Conservation (phyloP, 2,113 vertebrate genomes). For the Puffinus mauretanicus region DNA sequence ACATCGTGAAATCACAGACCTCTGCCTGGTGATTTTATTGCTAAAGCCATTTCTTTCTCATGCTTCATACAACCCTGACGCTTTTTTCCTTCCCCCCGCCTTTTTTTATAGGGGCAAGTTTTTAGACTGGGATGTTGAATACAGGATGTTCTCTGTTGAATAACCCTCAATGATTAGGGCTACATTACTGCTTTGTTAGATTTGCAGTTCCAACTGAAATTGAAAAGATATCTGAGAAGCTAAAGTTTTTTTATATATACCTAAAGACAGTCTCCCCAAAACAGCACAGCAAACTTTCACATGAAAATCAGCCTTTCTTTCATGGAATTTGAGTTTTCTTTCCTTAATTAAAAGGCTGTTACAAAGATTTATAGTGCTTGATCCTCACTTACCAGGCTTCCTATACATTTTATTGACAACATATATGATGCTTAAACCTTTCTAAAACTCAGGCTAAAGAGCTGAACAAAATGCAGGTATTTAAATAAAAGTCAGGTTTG, state of each 20-base stretch:
- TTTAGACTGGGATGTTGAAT: neutral
- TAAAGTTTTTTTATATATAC: neutral
- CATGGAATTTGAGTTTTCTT: neutral
- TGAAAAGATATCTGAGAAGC: neutral
- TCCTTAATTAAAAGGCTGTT: neutral
- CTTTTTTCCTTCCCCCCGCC: accelerated
- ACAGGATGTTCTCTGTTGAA: neutral
- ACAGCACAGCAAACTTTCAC: neutral
- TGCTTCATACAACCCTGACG: neutral
- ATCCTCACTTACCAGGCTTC: neutral
- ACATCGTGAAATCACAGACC: neutral
- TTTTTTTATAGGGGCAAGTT: neutral
- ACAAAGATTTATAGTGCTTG: neutral
- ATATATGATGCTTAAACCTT: neutral
- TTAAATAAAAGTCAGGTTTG: neutral
- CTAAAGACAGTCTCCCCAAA: neutral
- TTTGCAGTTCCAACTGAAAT: neutral
- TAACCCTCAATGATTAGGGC: neutral
- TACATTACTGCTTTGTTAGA: neutral
- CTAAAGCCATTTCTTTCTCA: neutral
- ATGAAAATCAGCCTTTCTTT: neutral
- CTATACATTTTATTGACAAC: neutral
- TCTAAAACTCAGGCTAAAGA: neutral
- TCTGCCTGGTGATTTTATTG: neutral
- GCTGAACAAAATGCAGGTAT: neutral